Conservation (phyloP, 2,888 invertebrate species). For the Dichetophora obliterata region DNA sequence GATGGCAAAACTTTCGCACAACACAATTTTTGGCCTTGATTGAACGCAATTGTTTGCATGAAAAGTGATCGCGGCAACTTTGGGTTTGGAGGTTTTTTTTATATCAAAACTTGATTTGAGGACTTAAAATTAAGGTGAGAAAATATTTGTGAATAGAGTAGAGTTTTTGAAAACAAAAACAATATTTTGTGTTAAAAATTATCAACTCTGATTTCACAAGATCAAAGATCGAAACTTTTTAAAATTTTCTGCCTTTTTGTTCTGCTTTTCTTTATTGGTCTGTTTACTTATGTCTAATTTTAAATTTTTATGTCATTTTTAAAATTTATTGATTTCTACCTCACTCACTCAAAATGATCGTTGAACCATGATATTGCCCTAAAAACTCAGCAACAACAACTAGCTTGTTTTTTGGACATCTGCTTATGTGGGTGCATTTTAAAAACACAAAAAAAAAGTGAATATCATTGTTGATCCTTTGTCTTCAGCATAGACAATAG, state of each 20-base stretch:
- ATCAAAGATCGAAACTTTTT: background rate
- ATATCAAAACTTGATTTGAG: background rate
- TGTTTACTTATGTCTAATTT: background rate
- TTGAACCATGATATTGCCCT: slow-evolving; percentile 5
- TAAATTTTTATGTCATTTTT: background rate
- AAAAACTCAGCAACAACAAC: background rate
- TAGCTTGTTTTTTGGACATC: background rate
- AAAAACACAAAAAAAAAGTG: background rate
- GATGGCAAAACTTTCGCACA: slow-evolving; percentile 1
- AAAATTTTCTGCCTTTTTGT: background rate
- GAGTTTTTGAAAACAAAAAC: too few species aligned
- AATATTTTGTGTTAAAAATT: background rate
- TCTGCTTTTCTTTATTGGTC: background rate
- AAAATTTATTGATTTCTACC: background rate
- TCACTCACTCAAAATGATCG: background rate
- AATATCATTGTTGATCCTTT: slow-evolving; percentile 11
- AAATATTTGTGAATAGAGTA: background rate
- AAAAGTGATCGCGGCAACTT: slow-evolving; percentile 27
- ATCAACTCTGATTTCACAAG: background rate
- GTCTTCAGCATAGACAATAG: background rate
- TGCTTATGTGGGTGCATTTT: slow-evolving; percentile 29
- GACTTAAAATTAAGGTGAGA: slow-evolving; percentile 29
- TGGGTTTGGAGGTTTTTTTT: too few species aligned
- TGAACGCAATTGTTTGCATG: slow-evolving; percentile 32
- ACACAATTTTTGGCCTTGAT: background rate